Evolutionary conservation across 2,888 invertebrate species (phyloP).

Genomic region (Sceliomorpha sp.): DNA sequence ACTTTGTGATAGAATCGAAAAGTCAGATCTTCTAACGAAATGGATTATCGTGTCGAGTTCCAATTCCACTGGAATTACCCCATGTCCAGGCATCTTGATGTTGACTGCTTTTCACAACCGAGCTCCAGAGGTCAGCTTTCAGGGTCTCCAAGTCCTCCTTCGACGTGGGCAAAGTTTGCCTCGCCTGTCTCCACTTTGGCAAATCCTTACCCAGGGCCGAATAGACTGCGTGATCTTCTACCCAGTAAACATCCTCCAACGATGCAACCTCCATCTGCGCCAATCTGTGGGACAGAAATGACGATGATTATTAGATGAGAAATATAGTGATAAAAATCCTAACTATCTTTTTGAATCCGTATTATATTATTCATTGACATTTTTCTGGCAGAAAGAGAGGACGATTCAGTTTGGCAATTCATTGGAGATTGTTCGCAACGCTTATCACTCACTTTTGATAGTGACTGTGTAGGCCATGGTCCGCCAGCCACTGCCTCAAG

Average conservation of each 20-base stretch:
- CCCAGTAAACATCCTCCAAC: constrained; percentile 94
- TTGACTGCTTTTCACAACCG: constrained; percentile 91
- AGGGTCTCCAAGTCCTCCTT: constrained; percentile 89
- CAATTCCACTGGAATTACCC: constrained; percentile 81
- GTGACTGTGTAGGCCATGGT: constrained; percentile 87
- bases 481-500: constrained; percentile 91
- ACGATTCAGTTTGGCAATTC: too few species aligned
- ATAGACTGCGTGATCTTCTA: constrained; percentile 90
- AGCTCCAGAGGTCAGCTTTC: constrained; percentile 92
- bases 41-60: too few species aligned
- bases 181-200: constrained; percentile 88
- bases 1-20: too few species aligned
- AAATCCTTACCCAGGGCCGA: constrained; percentile 90
- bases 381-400: too few species aligned
- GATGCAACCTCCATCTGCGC: constrained; percentile 90
- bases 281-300: constrained; percentile 83
- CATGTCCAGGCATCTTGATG: constrained; percentile 95
- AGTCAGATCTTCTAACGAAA: too few species aligned
- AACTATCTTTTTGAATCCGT: too few species aligned
- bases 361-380: too few species aligned
- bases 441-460: constrained; percentile 84
- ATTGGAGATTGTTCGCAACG: too few species aligned
- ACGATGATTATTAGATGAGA: constrained; percentile 1
- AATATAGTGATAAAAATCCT: too few species aligned
- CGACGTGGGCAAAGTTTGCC: constrained; percentile 90